Evolutionary conservation across 1,140 invertebrate species (phyloP), one percentile per base, ranked within the genome.

Genomic region (Plutomurus gul): DNA sequence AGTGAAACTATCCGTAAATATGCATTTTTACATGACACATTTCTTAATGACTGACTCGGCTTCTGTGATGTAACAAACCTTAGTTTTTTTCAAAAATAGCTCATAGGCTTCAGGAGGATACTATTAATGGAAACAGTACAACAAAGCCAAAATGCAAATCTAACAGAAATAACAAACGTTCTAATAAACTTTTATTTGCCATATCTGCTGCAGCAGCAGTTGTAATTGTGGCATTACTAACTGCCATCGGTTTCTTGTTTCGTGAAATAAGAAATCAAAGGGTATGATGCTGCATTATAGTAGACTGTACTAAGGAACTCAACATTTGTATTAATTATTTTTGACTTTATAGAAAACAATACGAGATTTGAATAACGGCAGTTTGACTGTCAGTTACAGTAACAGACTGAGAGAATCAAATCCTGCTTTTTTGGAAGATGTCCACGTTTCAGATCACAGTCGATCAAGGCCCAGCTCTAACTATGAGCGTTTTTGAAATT

Each of bases 401-500:
- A 25, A 65, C 1, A 33, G 56, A 13, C 30, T 65, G 10, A 30
- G 56, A 16, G 56, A 65, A 27, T 33, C 27, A 0, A 65, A 65
- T 36, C 56, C 56, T n/a, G 56, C 56, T 65, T 65, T 65, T 18
- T n/a, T 65, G 56, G 56, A 65, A 65, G 56, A 65, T 20, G 27
- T 65, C 8, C 13, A 65, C n/a, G 36, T 65, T 65, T 7, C 56
- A 30, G 27, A 65, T 0, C 2, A 33, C 18, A 30, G 20, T n/a
- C 56, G 25, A 7, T 11, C 16, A 16, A 65, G 56, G 36, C 56
- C 56, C 5, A 7, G 13, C 7, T 18, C 30, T 1, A 65, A 65
- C 16, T 65, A 65, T 27, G 56, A 65, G 36, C 25, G 56, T 5
- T 65, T 65, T 65, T 65, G 36, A 65, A n/a, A n/a, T n/a, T n/a